Evolutionary conservation across 2,113 vertebrate species (phyloP), one percentile per base, ranked within the genome.

Genomic region (Triplophysa rosa): DNA sequence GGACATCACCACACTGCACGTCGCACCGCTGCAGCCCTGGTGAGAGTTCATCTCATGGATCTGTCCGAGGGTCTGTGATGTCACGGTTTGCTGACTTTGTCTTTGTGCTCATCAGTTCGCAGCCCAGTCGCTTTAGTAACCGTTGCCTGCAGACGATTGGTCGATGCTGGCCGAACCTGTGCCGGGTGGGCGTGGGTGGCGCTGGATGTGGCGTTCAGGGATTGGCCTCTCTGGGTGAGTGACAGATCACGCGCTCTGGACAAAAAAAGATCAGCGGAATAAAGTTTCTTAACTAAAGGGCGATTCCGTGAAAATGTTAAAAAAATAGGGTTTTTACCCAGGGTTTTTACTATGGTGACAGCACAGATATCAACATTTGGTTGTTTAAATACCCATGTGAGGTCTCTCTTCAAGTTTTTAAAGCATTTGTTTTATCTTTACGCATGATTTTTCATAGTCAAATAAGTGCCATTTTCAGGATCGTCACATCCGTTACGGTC

Each of bases 141-240:
- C 95, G 95, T 29, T 98, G 97, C 88, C 91, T 98, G 81, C 97
- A 98, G 93, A 97, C 95, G 89, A 98, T 98, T 42, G 97, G 97
- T 8, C 93, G 96, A 9, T 98, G 97, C 81, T 98, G 96, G 96
- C 97, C 97, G 0, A 94, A 93, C 89, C 93, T 98, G 82, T 87
- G 87, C 71, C 93, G 92, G 0, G 92, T 97, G 69, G 95, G 96
- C 12, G 90, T 98, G 12, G 97, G 96, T 9, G 96, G 97, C 0
- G 95, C 95, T 0, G 90, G 94, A 79, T 98, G 97, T 12, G 94
- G 95, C 0, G 84, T 94, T 67, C 96, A 98, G 88, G 97, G 96
- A 66, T 92, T 98, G 86, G 93, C 93, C 0, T 94, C 95, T n/a
- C 65, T 98, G 13, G 95, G 97, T 98, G 85, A 91, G 92, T 88